These are phyloP conservation scores for Procambarus clarkii DNA, from an alignment of 1,140 invertebrate species.

Conservation along the genomic window DNA sequence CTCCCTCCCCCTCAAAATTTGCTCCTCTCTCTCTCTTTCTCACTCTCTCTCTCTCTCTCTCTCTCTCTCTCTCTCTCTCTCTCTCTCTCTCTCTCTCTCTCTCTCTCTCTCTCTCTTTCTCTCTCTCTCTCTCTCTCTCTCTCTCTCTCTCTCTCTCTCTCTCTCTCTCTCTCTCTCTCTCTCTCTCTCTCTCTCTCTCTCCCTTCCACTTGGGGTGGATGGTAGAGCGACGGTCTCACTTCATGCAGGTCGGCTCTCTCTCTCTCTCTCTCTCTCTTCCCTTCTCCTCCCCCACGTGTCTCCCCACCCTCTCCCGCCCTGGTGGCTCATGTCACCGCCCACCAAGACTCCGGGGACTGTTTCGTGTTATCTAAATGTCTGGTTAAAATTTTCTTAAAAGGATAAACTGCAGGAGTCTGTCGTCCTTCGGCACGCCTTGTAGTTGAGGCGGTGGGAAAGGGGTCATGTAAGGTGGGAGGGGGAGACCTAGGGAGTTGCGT, in stretches of 20 bases:
- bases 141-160: background rate
- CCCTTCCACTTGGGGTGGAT: no score
- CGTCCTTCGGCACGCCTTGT: background rate
- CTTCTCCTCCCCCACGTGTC: no score
- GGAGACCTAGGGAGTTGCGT: background rate
- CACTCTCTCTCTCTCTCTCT: background rate
- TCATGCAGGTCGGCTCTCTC: no score
- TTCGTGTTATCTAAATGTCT: conserved; percentile 3
- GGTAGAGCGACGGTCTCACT: no score
- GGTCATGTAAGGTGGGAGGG: no score
- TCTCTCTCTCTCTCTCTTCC: no score
- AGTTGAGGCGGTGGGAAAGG: no score
- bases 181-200: background rate
- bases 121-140: background rate
- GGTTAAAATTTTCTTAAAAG: background rate
- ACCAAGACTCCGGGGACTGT: background rate
- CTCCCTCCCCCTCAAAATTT: background rate
- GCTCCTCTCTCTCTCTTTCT: no score
- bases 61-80: background rate
- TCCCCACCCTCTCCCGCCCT: background rate
- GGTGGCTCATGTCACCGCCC: background rate
- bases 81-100: background rate
- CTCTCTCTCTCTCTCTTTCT: background rate
- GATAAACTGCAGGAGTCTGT: background rate
- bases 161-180: background rate